Evolutionary conservation across 2,113 vertebrate genomes (phyloP), one percentile per base, ranked within the genome.

Genomic region (Chloropsis cyanopogon): DNA sequence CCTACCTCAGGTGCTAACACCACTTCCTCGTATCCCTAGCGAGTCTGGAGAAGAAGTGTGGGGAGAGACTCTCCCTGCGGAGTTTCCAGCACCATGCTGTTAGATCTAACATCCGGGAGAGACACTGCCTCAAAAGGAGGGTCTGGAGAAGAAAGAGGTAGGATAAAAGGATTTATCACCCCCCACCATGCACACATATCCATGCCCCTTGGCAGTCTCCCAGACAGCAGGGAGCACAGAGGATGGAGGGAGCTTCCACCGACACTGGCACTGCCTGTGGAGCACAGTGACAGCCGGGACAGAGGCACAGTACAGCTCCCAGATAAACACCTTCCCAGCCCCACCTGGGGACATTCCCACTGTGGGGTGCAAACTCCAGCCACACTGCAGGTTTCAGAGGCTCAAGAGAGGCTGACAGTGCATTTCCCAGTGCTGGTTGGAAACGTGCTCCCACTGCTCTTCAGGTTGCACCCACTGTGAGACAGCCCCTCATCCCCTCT

Each of bases 81-180:
- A 4, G 1, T 71, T 93, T 78, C 79, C 80, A 88, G 87, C 92
- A 92, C 69, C 52, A 15, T 7, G 81, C 33, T 82, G 91, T 65
- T 64, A 90, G 33, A 94, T 90, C 82, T 66, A 54, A 92, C 90
- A 93, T 53, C 70, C 18, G 7, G 69, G 72, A 92, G 77, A 87
- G n/a, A 75, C 5, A 31, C 10, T 66, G 47, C 49, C 83, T 46
- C 47, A 77, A 61, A 72, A 90, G 31, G 25, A 72, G 57, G 28
- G 37, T 82, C 79, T 75, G 57, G 59, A 91, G 70, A 82, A 89
- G 47, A 84, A 78, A 93, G 73, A 92, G 61, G 28, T 57, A 19
- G 85, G 63, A 91, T 91, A 80, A 93, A 85, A 70, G 52, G 31
- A 8, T 86, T 82, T 65, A 80, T 77, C 64, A 50, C 56, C 24